Evolutionary conservation across 1,140 invertebrate genomes (phyloP), one percentile per base, ranked within the genome.

Genomic region (Meteorus sp.): DNA sequence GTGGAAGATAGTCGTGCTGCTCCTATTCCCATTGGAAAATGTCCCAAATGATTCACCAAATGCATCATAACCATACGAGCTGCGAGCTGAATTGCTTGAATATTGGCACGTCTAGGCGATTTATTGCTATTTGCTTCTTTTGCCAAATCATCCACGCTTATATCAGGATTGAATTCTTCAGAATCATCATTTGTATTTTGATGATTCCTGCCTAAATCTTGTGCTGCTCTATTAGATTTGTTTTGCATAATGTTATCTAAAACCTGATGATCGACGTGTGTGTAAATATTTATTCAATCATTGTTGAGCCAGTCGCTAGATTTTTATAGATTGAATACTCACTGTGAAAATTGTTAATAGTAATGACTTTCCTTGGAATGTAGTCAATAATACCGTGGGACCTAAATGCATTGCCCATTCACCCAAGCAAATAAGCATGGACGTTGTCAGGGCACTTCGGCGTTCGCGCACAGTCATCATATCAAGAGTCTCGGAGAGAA

Each of bases 351-450:
- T 78, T 43, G 84, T 85, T 25, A 85, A 73, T 20, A 89, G 76
- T 1, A 89, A 68, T 27, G 83, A 81, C 47, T 81, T 83, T 17
- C 78, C 79, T 52, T 83, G 81, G 13, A 77, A 79, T 48, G 76
- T 65, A 43, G 74, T 70, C 33, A 82, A 63, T 52, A 85, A 66
- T 52, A 78, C 70, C 43, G 62, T 71, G 20, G 82, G 81, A 44
- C 81, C 83, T 62, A 92, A 80, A 62, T 83, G 82, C 86, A 97
- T 93, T 54, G 94, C 95, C 89, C 94, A 97, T 81, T 98, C 94
- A 0, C 92, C 92, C 27, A 98, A 79, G 73, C 93, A 95, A 55
- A 97, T 88, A 64, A 97, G 84, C 67, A 97, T 84, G 0, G 92
- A 90, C 15, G 93, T 89, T 0, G 92, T 85, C 25, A 96, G 81